phyloP scores from a whole-genome alignment of 2,113 vertebrate genomes.

The Pteruthius melanotis region DNA sequence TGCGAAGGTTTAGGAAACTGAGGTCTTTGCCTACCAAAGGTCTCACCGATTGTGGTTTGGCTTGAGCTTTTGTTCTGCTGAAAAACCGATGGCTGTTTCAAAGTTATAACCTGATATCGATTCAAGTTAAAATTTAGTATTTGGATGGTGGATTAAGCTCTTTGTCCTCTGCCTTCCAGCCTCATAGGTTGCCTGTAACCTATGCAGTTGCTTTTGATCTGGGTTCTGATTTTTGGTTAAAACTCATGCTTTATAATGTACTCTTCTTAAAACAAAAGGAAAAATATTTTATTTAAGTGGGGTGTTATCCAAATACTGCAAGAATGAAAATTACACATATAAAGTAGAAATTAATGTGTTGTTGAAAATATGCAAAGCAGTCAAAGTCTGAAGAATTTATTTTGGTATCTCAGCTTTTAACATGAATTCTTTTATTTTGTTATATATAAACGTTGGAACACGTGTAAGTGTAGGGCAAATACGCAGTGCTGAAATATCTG shows the following conservation, averaged over 20 bases:
- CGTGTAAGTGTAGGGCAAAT: fast-evolving
- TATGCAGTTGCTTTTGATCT: background rate
- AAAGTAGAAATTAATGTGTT: background rate
- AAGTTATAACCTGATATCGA: background rate
- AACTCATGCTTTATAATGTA: background rate
- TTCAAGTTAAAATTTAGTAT: background rate
- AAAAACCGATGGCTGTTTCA: background rate
- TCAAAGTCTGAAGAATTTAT: background rate
- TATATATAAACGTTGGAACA: background rate
- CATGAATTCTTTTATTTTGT: background rate
- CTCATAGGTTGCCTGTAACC: background rate
- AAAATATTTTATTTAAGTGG: background rate
- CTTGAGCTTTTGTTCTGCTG: background rate
- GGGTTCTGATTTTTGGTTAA: background rate
- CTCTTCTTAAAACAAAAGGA: background rate
- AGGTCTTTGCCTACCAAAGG: background rate
- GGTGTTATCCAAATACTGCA: background rate
- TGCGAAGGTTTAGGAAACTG: background rate
- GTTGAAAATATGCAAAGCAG: background rate
- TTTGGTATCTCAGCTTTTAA: background rate
- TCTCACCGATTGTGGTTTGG: fast-evolving
- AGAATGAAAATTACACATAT: fast-evolving
- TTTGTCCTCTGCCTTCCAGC: background rate
- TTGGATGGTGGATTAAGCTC: background rate
- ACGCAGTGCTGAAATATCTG: background rate